Evolutionary conservation across 2,888 invertebrate species (phyloP).

Genomic region (Drosophila helvetica): DNA sequence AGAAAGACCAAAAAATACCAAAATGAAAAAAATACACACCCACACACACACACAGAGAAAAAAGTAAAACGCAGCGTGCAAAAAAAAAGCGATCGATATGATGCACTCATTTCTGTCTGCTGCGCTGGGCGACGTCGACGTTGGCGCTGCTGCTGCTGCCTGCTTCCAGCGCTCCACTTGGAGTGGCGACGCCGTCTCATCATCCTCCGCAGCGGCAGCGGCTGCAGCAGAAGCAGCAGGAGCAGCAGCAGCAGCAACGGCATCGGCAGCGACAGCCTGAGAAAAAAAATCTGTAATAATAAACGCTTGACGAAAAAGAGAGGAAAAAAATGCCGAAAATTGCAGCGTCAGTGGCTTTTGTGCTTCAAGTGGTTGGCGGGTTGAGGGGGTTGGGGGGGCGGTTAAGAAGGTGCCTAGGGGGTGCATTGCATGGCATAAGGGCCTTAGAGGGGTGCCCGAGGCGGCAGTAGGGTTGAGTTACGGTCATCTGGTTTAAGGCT

Average conservation of each 20-base stretch:
- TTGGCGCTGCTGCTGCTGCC: conserved; percentile 51
- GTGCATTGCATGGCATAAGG: not conserved
- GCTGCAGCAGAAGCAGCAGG: conserved; percentile 33
- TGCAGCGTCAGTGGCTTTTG: conserved; percentile 82
- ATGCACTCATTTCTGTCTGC: conserved; percentile 84
- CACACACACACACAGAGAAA: conserved; percentile 23
- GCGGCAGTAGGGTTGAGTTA: not conserved
- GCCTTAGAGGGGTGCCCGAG: not conserved
- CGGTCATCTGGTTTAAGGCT: conserved; percentile 28
- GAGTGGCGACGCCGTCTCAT: conserved; percentile 64
- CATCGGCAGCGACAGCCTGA: conserved; percentile 44
- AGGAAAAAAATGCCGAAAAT: conserved; percentile 78
- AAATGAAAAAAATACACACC: conserved; percentile 35
- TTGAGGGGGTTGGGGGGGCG: conserved; percentile 44
- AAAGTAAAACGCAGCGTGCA: conserved; percentile 71
- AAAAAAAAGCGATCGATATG: conserved; percentile 83
- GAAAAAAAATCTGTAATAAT: conserved; percentile 74
- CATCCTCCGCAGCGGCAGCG: conserved; percentile 54
- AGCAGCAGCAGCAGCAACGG: conserved; percentile 48
- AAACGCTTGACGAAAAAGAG: conserved; percentile 65
- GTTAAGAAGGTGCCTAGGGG: conserved; percentile 5
- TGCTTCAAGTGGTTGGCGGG: conserved; percentile 66
- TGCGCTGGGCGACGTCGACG: conserved; percentile 73
- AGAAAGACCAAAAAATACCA: conserved; percentile 64
- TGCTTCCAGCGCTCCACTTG: conserved; percentile 52